Percentiles rank a stretch among this genome's conserved stretches.
Conservation (phyloP, 2,113 vertebrate genomes). For the Diglossa brunneiventris region DNA sequence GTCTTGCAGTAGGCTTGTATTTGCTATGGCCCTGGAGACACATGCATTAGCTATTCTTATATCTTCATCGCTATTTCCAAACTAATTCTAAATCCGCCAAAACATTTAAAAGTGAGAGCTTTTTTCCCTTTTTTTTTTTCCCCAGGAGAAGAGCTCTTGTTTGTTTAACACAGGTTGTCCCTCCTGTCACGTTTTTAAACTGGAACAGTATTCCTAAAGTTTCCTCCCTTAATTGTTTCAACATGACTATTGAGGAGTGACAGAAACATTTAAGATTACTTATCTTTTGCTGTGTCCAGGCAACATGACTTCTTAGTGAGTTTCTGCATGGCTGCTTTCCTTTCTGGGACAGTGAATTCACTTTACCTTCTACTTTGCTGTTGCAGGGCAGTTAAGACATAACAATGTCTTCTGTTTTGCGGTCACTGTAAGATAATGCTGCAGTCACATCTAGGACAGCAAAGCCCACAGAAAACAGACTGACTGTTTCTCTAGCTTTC, state of each 20-base stretch:
- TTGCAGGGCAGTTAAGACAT: not conserved
- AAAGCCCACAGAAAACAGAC: not conserved
- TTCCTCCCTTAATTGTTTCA: not conserved
- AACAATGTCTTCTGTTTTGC: not conserved
- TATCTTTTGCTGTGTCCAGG: not conserved
- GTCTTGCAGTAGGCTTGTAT: not conserved
- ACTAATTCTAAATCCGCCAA: not conserved
- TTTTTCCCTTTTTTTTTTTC: not conserved
- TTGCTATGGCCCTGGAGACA: not conserved
- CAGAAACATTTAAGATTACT: not conserved
- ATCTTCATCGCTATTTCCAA: not conserved
- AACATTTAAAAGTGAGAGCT: not conserved
- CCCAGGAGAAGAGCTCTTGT: not conserved
- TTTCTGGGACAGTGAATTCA: not conserved
- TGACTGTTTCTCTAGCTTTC: not conserved
- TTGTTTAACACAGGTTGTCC: not conserved
- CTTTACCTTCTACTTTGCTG: not conserved
- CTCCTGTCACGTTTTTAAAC: rapidly evolving
- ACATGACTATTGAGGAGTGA: not conserved
- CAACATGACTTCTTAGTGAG: not conserved
- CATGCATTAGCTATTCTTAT: not conserved
- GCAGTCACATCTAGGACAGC: not conserved
- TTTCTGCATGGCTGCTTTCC: not conserved
- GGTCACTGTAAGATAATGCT: not conserved
- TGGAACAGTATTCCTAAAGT: not conserved